Percentiles rank a stretch among this genome's conserved stretches.
phyloP scores from a whole-genome alignment of 1,140 invertebrate species.

The Neuroterus valhalla region DNA sequence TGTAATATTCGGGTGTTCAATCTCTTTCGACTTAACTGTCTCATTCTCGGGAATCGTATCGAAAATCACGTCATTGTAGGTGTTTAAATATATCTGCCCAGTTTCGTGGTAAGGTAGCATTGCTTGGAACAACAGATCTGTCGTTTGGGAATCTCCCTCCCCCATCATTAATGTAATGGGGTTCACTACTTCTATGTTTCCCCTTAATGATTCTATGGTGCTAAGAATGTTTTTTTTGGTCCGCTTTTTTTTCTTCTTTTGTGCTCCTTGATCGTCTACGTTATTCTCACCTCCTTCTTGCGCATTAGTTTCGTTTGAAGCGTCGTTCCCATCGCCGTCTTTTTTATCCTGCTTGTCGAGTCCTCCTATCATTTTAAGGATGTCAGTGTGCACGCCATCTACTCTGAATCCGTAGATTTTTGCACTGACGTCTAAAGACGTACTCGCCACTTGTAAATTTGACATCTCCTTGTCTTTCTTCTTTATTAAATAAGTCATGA shows the following conservation, averaged over 20 bases:
- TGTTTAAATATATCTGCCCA: slow-evolving; percentile 51
- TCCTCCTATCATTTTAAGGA: slow-evolving; percentile 85
- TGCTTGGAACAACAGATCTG: slow-evolving; percentile 65
- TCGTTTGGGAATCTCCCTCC: slow-evolving; percentile 64
- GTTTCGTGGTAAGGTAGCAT: slow-evolving; percentile 60
- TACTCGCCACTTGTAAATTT: slow-evolving; percentile 85
- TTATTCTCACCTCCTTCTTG: slow-evolving; percentile 31
- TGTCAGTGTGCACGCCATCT: slow-evolving; percentile 85
- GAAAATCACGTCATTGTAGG: slow-evolving; percentile 56
- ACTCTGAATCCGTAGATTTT: slow-evolving; percentile 90
- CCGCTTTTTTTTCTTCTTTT: slow-evolving; percentile 63
- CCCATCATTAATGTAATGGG: slow-evolving; percentile 54
- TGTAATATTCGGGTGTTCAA: neutral
- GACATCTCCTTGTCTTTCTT: slow-evolving; percentile 81
- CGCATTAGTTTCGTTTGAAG: slow-evolving; percentile 53
- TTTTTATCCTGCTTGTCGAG: slow-evolving; percentile 75
- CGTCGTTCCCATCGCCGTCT: slow-evolving; percentile 68
- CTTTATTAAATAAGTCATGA: slow-evolving; percentile 83
- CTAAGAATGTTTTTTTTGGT: slow-evolving; percentile 57
- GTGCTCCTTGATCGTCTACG: slow-evolving; percentile 52
- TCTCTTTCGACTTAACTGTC: slow-evolving; percentile 10
- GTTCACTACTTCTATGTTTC: slow-evolving; percentile 66
- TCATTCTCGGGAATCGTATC: slow-evolving; percentile 40
- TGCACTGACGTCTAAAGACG: slow-evolving; percentile 86
- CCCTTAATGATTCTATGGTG: slow-evolving; percentile 70